Conservation (phyloP, 1,140 invertebrate species). For the Meloidogyne exigua region DNA sequence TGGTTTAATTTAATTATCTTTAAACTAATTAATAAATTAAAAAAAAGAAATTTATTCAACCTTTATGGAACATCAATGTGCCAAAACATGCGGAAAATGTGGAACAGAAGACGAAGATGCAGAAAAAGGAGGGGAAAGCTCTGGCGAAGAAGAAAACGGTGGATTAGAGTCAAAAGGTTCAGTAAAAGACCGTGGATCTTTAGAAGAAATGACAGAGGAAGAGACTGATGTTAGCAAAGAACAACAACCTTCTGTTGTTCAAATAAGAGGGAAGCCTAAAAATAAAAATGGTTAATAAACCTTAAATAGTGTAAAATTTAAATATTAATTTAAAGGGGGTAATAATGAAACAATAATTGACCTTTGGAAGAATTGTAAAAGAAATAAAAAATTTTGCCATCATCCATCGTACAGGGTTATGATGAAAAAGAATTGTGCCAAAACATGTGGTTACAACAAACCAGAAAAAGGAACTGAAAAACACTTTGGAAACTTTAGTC, state of each 20-base stretch:
- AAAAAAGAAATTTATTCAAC: slow-evolving; percentile 43
- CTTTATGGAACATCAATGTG: slow-evolving; percentile 51
- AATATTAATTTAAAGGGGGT: not conserved
- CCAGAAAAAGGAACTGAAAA: slow-evolving; percentile 21
- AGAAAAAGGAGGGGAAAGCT: slow-evolving; percentile 15
- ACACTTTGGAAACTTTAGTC: slow-evolving; percentile 1
- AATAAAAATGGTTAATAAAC: slow-evolving; percentile 1
- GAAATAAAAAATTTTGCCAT: slow-evolving; percentile 51
- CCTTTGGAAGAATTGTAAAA: slow-evolving; percentile 48
- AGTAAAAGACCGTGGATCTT: not conserved
- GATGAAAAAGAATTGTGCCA: slow-evolving; percentile 50
- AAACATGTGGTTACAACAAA: slow-evolving; percentile 45
- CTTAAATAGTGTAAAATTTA: not conserved
- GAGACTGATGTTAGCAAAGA: not conserved
- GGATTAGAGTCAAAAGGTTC: not conserved
- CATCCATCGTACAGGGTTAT: slow-evolving; percentile 44
- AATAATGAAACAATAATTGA: slow-evolving; percentile 37
- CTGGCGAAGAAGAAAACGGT: slow-evolving; percentile 24
- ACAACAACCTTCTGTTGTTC: not conserved
- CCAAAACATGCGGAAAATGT: slow-evolving; percentile 49
- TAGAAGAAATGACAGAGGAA: slow-evolving; percentile 11
- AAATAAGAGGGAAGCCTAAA: slow-evolving; percentile 21
- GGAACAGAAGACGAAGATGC: slow-evolving; percentile 37
- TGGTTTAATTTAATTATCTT: not conserved
- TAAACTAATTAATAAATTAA: not conserved